These are phyloP conservation scores for Tylochromis polylepis DNA, from an alignment of 2,113 vertebrate species.

Conservation along the genomic window DNA sequence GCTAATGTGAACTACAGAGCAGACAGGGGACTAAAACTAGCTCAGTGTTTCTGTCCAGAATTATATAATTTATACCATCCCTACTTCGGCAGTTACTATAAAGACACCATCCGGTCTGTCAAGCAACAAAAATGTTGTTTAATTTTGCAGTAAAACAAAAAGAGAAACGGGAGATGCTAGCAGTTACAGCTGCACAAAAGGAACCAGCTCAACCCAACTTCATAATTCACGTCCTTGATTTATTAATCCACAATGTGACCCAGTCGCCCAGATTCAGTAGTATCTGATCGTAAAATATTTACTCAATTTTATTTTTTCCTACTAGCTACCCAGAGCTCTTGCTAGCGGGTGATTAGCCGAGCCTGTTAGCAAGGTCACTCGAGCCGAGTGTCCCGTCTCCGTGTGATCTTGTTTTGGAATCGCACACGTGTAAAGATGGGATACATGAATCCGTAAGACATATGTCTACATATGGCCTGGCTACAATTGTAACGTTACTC, in stretches of 20 bases:
- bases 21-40: background rate
- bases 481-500: slow-evolving; percentile 16
- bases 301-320: background rate
- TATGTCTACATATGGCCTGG: accelerated
- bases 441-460: background rate
- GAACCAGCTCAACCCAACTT: background rate
- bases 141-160: background rate
- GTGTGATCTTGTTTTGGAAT: accelerated
- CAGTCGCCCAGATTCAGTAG: accelerated
- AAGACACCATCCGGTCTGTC: background rate
- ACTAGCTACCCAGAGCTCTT: background rate
- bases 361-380: slow-evolving; percentile 61
- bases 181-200: background rate
- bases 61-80: background rate
- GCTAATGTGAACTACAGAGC: background rate
- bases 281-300: background rate
- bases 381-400: background rate
- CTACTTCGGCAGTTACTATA: background rate
- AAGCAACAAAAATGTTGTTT: background rate
- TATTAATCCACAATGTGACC: background rate
- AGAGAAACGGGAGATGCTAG: background rate
- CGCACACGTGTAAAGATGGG: accelerated
- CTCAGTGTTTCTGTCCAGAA: background rate
- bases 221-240: background rate
- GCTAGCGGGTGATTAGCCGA: slow-evolving; percentile 13